Conservation (phyloP, 2,113 vertebrate species). For the Gallinago media region DNA sequence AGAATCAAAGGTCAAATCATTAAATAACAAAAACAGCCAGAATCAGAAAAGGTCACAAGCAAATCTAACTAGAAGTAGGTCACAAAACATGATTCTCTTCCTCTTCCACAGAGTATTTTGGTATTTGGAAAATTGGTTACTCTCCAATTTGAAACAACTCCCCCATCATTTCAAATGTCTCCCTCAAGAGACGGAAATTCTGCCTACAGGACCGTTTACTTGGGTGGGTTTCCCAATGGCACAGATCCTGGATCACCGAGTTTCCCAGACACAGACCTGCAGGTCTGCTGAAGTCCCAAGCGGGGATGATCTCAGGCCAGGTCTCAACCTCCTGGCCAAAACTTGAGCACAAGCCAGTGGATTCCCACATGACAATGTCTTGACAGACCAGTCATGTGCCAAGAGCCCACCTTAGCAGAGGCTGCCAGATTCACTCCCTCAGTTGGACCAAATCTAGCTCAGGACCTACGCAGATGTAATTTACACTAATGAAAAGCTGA, state of each 20-base stretch:
- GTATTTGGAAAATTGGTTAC: not conserved
- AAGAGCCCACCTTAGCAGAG: not conserved
- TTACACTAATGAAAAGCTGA: not conserved
- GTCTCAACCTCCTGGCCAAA: not conserved
- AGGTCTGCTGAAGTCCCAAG: not conserved
- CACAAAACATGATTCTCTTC: conserved; percentile 38
- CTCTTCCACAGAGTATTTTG: not conserved
- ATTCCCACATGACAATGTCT: not conserved
- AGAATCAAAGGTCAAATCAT: conserved; percentile 80
- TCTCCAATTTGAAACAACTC: not conserved
- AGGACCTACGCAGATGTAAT: not conserved
- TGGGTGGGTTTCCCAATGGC: not conserved
- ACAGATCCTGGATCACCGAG: not conserved
- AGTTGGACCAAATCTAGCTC: not conserved
- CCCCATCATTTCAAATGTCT: not conserved
- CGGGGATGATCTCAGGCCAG: not conserved
- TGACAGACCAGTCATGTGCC: not conserved
- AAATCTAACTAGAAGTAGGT: conserved; percentile 60
- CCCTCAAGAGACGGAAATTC: not conserved
- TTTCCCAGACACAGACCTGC: not conserved
- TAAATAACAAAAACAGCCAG: conserved; percentile 80
- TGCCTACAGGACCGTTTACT: not conserved
- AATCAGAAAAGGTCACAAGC: conserved; percentile 80
- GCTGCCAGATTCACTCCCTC: not conserved
- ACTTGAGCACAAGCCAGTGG: not conserved